Evolutionary conservation across 1,140 invertebrate genomes (phyloP).

Genomic region (Cephus cinctus): DNA sequence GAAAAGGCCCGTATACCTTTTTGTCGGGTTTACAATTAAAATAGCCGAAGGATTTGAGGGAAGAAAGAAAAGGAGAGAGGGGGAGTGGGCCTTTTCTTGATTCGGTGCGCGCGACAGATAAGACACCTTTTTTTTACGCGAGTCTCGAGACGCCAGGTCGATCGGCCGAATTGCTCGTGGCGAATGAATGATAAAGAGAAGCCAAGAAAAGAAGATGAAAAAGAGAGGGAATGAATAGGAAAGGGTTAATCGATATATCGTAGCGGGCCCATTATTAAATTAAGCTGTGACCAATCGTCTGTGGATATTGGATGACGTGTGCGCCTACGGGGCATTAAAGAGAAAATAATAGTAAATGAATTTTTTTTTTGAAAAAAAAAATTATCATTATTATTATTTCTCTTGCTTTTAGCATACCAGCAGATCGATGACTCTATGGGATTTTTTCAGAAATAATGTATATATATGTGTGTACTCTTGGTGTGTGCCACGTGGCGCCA

Average conservation of each 20-base stretch:
- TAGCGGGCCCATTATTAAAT: background rate
- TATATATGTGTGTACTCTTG: no score
- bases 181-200: background rate
- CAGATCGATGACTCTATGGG: background rate
- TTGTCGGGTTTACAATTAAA: constrained; percentile 25
- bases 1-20: constrained; percentile 13
- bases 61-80: no score
- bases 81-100: no score
- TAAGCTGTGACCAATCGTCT: constrained; percentile 6
- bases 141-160: constrained; percentile 2
- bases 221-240: background rate
- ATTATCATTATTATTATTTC: background rate
- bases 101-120: constrained; percentile 18
- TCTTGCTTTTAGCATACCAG: background rate
- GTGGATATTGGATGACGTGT: constrained; percentile 2
- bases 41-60: no score
- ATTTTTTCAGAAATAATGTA: no score
- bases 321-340: background rate
- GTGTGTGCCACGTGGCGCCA: no score
- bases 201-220: background rate
- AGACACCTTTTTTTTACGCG: constrained; percentile 18
- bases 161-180: background rate
- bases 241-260: background rate
- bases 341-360: background rate
- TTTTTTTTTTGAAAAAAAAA: background rate